Evolutionary conservation across 2,797 vertebrate species (phyloP), one percentile per base, ranked within the genome.

Genomic region (Remorina albescens): DNA sequence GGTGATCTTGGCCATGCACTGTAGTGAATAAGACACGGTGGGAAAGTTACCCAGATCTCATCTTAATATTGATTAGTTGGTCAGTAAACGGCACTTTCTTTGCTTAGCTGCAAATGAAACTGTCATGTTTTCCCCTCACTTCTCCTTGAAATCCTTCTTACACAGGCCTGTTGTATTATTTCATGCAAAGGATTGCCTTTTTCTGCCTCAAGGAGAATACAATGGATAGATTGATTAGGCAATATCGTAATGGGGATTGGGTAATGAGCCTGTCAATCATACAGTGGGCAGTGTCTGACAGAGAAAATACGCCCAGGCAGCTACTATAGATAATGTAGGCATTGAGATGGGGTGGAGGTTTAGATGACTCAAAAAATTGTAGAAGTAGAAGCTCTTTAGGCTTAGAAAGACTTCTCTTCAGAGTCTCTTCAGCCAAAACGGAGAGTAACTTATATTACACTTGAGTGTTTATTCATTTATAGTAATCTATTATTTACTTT

Each of bases 251-350:
- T 93, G 83, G 90, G 81, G 85, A 91, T 89, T 84, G 82, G 76
- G 86, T 93, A 93, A 94, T 93, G 91, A 91, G 89, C 69, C 86
- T 92, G 91, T 84, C 93, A 92, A 47, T 94, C 92, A 92, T 62
- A 67, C 49, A 55, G 72, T 34, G 53, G 82, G 69, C 81, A 82
- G 57, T 74, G 58, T 80, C 75, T 82, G 70, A 78, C 78, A 74
- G 67, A 66, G 65, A 78, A 79, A 88, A 84, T 71, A 79, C 55
- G 66, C 63, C 66, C 58, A 63, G 46, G 68, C 74, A 78, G 83
- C 56, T 60, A 30, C 54, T 41, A 34, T 34, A 50, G 67, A 63
- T n/a, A 32, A 18, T 42, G 8, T 47, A 41, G 63, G 42, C 13
- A 42, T 30, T 28, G 12, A 23, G 16, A 18, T n/a, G 69, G 5